Base-by-base conservation (phyloP, 2,888 invertebrate genomes). In the Brachyptera risi region DNA sequence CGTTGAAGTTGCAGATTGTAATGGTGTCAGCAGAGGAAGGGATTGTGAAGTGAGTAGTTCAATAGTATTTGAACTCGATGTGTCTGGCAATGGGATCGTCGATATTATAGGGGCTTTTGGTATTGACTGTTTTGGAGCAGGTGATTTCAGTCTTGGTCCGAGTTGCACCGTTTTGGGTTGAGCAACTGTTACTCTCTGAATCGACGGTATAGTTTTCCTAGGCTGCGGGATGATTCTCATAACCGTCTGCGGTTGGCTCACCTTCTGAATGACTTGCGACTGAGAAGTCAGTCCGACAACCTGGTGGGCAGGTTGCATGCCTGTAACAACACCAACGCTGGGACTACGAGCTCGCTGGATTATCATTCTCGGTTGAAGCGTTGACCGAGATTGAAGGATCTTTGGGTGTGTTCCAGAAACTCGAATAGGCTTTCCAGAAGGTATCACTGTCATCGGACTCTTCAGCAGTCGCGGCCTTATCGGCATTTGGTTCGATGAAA, bases 1-100 rank as follows among this genome's bases (percentile, higher is more conserved):
- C n/a, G n/a, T n/a, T 9, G 56, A 35, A 9, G 21, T 67, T n/a
- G 69, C 68, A 23, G 67, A 49, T 7, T 64, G 67, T 1, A 65
- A 64, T 44, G 69, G 59, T 44, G 73, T 71, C 17, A 69, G 49
- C 11, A 68, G 38, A 15, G 68, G 66, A n/a, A 69, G 65, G 31
- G 68, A 57, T 11, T 68, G 62, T 15, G 68, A 38, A 42, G 17
- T 13, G 64, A 54, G 19, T 11, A 26, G 17, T 26, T 57, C 56
- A 9, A 58, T 35, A n/a, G 59, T 26, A 11, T 49, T 56, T 11
- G 56, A 49, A 9, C 21, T 37, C 4, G 56, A 31, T 13, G 59
- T 19, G 13, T n/a, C n/a, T n/a, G n/a, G n/a, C n/a, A n/a, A n/a
- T 11, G 31, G 7, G 11, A 31, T 11, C 5, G 31, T 31, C 11